These are phyloP conservation scores for Neogale vison DNA, from an alignment of 2,113 vertebrate species.

Conservation along the genomic window DNA sequence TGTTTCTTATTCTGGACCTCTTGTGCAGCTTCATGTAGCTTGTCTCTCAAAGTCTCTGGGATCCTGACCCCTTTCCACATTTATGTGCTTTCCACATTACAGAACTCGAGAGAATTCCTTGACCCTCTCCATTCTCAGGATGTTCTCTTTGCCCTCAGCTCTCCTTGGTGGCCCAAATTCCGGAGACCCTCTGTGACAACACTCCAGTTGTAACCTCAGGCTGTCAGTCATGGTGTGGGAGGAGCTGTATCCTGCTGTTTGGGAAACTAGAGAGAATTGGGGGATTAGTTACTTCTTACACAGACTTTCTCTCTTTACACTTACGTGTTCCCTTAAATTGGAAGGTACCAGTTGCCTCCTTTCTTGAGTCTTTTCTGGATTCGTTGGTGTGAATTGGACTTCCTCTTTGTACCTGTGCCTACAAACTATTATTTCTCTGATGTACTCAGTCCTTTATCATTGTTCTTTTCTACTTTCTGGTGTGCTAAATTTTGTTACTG, in stretches of 20 bases:
- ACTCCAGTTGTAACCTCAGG: neutral
- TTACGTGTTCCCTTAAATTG: neutral
- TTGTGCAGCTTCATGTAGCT: rapidly evolving
- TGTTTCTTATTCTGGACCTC: neutral
- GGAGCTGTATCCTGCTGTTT: neutral
- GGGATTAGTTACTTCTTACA: neutral
- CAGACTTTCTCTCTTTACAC: neutral
- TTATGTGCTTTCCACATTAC: neutral
- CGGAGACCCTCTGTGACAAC: neutral
- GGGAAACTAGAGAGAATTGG: rapidly evolving
- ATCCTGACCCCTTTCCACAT: neutral
- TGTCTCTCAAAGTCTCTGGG: neutral
- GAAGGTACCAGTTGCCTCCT: neutral
- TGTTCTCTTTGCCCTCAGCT: neutral
- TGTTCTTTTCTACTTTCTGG: neutral
- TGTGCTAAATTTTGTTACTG: neutral
- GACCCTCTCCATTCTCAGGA: neutral
- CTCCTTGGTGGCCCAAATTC: rapidly evolving
- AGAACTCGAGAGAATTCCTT: neutral
- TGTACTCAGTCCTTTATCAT: neutral
- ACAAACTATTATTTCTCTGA: neutral
- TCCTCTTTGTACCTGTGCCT: neutral
- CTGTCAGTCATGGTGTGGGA: rapidly evolving
- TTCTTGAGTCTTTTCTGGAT: neutral
- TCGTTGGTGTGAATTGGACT: neutral